phyloP scores from a whole-genome alignment of 2,113 vertebrate genomes.

The Carassius gibelio region DNA sequence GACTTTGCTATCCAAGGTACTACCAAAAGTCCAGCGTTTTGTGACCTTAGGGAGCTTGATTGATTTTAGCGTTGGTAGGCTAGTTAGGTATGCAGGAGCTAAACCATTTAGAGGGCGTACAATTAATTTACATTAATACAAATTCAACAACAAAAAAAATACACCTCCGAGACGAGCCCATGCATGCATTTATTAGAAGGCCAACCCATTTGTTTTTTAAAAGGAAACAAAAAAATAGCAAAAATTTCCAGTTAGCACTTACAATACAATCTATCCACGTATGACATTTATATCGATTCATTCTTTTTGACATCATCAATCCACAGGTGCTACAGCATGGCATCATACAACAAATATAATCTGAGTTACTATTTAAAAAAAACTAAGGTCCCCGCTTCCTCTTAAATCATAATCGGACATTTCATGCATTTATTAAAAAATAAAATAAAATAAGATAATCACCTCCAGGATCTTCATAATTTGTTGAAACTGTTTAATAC shows the following conservation, averaged over 20 bases:
- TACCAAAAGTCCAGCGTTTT: no score
- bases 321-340: slow-evolving; percentile 18
- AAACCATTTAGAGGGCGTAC: no score
- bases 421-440: slow-evolving; percentile 4
- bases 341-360: neutral
- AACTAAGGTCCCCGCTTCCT: neutral
- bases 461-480: neutral
- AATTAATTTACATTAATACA: neutral
- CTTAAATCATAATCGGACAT: neutral
- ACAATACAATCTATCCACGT: slow-evolving; percentile 15
- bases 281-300: neutral
- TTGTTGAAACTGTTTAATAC: neutral
- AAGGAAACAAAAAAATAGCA: neutral
- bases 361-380: neutral
- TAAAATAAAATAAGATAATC: neutral
- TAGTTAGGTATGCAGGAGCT: no score
- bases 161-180: neutral
- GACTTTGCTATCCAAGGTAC: no score
- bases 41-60: no score
- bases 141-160: neutral
- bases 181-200: slow-evolving; percentile 21
- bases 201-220: neutral
- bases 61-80: no score
- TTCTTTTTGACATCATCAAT: slow-evolving; percentile 4
- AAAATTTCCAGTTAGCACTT: slow-evolving; percentile 17